Base-by-base conservation (phyloP, 2,113 vertebrate species). In the Poecile atricapillus region DNA sequence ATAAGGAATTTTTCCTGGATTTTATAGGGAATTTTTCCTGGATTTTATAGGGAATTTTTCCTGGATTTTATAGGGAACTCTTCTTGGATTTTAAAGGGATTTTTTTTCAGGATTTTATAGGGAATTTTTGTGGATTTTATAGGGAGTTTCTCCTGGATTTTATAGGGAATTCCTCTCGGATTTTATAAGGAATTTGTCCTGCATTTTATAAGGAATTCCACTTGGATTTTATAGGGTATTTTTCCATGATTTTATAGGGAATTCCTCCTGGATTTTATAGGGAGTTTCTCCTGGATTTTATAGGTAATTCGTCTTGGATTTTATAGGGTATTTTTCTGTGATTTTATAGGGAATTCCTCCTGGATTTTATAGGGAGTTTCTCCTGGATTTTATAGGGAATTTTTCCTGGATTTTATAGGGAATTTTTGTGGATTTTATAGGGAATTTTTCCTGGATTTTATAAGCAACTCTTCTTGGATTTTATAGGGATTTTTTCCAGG, bases 1-100 rank as follows among this genome's bases (percentile, higher is more conserved):
- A 4, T 31, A 7, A 8, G 19, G 39, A 13, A 62, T 35, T 59
- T 3, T 15, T 30, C 6, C 3, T 30, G 28, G 0, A 3, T 47
- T 92, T 44, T 60, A 8, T n/a, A 4, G 25, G 49, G 46, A 24
- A 25, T 88, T 53, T 10, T 2, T 30, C 10, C 5, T 55, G 52
- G 5, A 7, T 55, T 31, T 55, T 31, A 19, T 31, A n/a, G n/a
- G n/a, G 25, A 27, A 11, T 53, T 31, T 4, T 28, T 53, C 10
- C 2, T 53, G 28, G 17, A 31, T 53, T 53, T 31, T 39, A 12
- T 39, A 39, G 25, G 50, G 43, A 25, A 25, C 81, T 58, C 44
- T 18, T 27, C 4, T 7, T 11, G 12, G 21, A 53, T 13, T 41
- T 21, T 30, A 30, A 14, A 9, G 8, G 18, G 30, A 28, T 28